Evolutionary conservation across 1,140 invertebrate species (phyloP).

Genomic region (Notospermus geniculatus): DNA sequence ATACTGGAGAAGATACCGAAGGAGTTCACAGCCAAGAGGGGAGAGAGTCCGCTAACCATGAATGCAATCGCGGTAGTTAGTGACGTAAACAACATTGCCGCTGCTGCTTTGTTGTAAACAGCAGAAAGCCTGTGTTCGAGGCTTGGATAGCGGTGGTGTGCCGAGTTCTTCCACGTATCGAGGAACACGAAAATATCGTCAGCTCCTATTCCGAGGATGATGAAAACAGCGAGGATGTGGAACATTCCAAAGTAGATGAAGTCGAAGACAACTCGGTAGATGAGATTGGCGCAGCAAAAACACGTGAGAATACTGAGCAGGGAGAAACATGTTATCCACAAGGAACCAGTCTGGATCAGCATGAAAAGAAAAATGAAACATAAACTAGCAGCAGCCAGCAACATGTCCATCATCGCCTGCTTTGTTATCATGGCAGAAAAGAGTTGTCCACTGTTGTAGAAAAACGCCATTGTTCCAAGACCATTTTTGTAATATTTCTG

Average conservation of each 20-base stretch:
- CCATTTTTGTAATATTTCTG: slow-evolving; percentile 11
- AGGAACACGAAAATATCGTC: slow-evolving; percentile 28
- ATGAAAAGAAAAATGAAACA: slow-evolving; percentile 23
- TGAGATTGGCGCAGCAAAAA: slow-evolving; percentile 21
- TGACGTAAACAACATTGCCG: slow-evolving; percentile 2
- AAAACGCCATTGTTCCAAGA: slow-evolving; percentile 11
- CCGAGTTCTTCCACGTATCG: slow-evolving; percentile 20
- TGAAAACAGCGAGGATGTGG: slow-evolving; percentile 25
- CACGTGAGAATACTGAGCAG: slow-evolving; percentile 22
- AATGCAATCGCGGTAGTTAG: slow-evolving; percentile 14
- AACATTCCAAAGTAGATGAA: slow-evolving; percentile 25
- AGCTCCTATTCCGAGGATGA: slow-evolving; percentile 26
- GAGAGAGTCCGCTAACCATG: not conserved
- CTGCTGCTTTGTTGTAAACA: slow-evolving; percentile 9
- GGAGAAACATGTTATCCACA: slow-evolving; percentile 18
- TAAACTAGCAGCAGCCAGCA: slow-evolving; percentile 19
- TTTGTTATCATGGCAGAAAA: not conserved
- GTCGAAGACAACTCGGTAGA: slow-evolving; percentile 21
- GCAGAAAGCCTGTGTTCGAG: slow-evolving; percentile 8
- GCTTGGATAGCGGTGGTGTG: not conserved
- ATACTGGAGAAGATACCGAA: slow-evolving; percentile 19
- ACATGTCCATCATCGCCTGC: slow-evolving; percentile 18
- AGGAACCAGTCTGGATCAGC: slow-evolving; percentile 18
- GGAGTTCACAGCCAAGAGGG: slow-evolving; percentile 9
- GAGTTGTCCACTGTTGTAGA: slow-evolving; percentile 11